Percentiles rank a stretch among this genome's conserved stretches.
These are phyloP conservation scores for Scolopax mira DNA, from an alignment of 2,113 vertebrate genomes.

Conservation along the genomic window DNA sequence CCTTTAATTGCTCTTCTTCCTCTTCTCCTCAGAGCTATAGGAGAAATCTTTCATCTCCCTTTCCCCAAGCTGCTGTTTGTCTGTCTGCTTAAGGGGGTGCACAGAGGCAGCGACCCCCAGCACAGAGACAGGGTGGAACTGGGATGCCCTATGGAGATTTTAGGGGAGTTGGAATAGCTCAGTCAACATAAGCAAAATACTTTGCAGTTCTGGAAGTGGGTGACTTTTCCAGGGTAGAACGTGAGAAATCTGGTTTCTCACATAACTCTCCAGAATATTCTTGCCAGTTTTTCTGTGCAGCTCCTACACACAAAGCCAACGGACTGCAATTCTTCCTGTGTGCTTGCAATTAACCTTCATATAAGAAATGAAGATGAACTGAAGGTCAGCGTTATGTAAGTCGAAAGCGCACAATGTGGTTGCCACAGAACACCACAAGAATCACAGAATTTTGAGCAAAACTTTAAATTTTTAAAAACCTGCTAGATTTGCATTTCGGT, in stretches of 20 bases:
- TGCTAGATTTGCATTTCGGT: not conserved
- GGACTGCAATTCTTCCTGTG: not conserved
- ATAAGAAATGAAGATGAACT: not conserved
- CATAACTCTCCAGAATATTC: not conserved
- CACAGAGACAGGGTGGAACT: not conserved
- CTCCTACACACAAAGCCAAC: not conserved
- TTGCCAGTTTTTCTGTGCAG: not conserved
- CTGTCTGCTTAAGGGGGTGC: not conserved
- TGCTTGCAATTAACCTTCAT: not conserved
- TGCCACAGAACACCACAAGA: not conserved
- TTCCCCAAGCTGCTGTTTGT: not conserved
- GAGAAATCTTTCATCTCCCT: not conserved
- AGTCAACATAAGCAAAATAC: not conserved
- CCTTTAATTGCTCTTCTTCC: not conserved
- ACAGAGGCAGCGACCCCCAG: not conserved
- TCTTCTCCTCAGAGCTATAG: not conserved
- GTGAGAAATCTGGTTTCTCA: not conserved
- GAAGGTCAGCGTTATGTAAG: not conserved
- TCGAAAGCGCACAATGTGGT: not conserved
- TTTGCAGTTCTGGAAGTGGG: not conserved
- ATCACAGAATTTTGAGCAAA: not conserved
- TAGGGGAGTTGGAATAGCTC: not conserved
- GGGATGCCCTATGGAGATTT: not conserved
- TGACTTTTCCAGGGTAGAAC: not conserved
- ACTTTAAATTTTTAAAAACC: not conserved